Evolutionary conservation across 1,140 invertebrate species (phyloP), one percentile per base, ranked within the genome.

Genomic region (Myzus persicae): DNA sequence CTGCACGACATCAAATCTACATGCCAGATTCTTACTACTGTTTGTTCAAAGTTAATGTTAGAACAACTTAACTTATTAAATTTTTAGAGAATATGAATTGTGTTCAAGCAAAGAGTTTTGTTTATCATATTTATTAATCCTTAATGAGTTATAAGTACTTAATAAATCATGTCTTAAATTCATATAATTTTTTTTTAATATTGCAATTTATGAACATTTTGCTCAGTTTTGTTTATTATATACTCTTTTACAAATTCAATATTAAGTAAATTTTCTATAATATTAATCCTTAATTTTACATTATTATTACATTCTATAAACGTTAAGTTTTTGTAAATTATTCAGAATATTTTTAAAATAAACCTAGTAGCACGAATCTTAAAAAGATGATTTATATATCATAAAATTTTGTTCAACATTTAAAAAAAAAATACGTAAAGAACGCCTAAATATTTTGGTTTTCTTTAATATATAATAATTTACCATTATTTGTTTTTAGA

Each of bases 401-500:
- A n/a, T 26, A 76, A 40, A 3, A 26, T 90, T 90, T 59, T 67
- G 18, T n/a, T 9, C 7, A 82, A 76, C 2, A n/a, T 5, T 48
- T 44, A 1, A 14, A 46, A n/a, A 81, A 46, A 46, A 46, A 91
- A 48, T 40, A 82, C 7, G 40, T 82, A 91, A 91, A 91, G 67
- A 91, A 91, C 90, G 76, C 76, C 91, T 92, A 92, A 88, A 82
- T 40, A 38, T 51, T 51, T 89, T 89, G 0, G 24, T 38, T n/a
- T 89, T 24, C 5, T 26, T 89, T 89, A 26, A 40, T 54, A 40
- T 89, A 38, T 89, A 54, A 40, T 54, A 54, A 89, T 54, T 89
- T 89, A 40, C 4, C 38, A 54, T 54, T 89, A n/a, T 89, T 89
- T 89, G 88, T 89, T 89, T 54, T n/a, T n/a, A n/a, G n/a, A n/a